Conservation (phyloP, 1,140 invertebrate species). For the Cydia amplana region DNA sequence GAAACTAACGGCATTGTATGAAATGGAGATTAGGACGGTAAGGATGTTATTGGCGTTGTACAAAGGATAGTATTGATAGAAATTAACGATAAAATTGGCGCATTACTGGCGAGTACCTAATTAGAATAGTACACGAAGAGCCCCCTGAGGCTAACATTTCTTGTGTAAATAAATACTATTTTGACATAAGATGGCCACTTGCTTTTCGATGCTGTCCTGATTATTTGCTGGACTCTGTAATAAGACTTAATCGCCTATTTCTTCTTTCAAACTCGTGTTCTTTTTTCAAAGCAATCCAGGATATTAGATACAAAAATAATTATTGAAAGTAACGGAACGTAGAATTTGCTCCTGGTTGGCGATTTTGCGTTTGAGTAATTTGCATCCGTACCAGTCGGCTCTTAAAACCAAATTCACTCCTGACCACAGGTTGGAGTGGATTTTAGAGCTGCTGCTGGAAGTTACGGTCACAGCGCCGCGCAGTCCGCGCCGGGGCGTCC, state of each 20-base stretch:
- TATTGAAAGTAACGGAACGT: constrained; percentile 1
- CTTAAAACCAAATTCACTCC: background rate
- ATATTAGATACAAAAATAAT: constrained; percentile 22
- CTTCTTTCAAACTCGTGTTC: constrained; percentile 25
- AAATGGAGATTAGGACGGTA: constrained; percentile 67
- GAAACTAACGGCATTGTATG: constrained; percentile 72
- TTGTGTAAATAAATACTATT: constrained; percentile 65
- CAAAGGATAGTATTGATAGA: constrained; percentile 77
- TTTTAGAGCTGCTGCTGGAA: constrained; percentile 10
- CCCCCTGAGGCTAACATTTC: constrained; percentile 72
- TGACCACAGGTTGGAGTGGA: background rate
- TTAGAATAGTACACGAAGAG: constrained; percentile 74
- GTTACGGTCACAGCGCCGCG: constrained; percentile 5
- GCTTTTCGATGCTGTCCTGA: constrained; percentile 64
- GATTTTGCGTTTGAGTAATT: constrained; percentile 42
- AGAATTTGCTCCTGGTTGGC: constrained; percentile 50
- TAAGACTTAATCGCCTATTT: constrained; percentile 43
- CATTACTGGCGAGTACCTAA: constrained; percentile 80
- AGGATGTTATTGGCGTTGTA: constrained; percentile 77
- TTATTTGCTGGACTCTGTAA: constrained; percentile 41
- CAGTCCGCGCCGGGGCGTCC: background rate
- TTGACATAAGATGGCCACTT: constrained; percentile 62
- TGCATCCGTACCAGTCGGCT: constrained; percentile 1
- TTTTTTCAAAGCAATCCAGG: constrained; percentile 13
- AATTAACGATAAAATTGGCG: constrained; percentile 75